Percentiles rank a stretch among this genome's conserved stretches.
phyloP scores from a whole-genome alignment of 1,140 invertebrate genomes.

The Micrasema minimum region DNA sequence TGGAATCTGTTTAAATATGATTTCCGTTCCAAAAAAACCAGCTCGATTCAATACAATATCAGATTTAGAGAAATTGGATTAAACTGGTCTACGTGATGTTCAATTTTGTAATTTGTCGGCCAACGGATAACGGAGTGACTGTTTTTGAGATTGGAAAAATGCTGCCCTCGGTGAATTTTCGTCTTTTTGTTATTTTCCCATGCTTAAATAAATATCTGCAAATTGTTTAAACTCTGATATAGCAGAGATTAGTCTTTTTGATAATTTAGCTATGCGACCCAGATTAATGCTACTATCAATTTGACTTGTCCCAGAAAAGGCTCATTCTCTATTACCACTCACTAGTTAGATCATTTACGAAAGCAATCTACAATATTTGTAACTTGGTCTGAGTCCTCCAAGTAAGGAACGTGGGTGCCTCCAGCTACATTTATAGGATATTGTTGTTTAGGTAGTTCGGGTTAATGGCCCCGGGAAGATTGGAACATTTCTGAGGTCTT shows the following conservation, averaged over 20 bases:
- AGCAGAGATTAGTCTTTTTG: conserved; percentile 77
- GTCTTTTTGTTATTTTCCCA: conserved; percentile 82
- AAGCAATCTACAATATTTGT: conserved; percentile 81
- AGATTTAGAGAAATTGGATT: conserved; percentile 83
- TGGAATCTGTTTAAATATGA: conserved; percentile 75
- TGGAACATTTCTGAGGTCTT: conserved; percentile 82
- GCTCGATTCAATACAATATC: conserved; percentile 77
- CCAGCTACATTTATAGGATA: too few relatives aligned
- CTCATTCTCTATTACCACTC: conserved; percentile 83
- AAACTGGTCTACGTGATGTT: conserved; percentile 74
- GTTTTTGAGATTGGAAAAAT: conserved; percentile 80
- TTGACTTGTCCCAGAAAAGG: conserved; percentile 80
- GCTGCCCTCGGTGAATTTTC: conserved; percentile 78
- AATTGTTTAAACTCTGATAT: conserved; percentile 79
- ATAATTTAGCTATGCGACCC: conserved; percentile 78
- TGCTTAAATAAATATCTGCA: conserved; percentile 81
- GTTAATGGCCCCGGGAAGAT: conserved; percentile 74
- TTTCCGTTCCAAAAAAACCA: conserved; percentile 83
- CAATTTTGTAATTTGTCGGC: conserved; percentile 83
- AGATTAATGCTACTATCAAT: conserved; percentile 81
- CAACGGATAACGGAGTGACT: conserved; percentile 81
- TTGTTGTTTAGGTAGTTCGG: conserved; percentile 86
- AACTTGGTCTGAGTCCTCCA: conserved; percentile 82
- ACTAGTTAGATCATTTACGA: conserved; percentile 80
- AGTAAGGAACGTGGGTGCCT: too few relatives aligned